Evolutionary conservation across 2,797 vertebrate species (phyloP).

Genomic region (Urocyon cinereoargenteus): DNA sequence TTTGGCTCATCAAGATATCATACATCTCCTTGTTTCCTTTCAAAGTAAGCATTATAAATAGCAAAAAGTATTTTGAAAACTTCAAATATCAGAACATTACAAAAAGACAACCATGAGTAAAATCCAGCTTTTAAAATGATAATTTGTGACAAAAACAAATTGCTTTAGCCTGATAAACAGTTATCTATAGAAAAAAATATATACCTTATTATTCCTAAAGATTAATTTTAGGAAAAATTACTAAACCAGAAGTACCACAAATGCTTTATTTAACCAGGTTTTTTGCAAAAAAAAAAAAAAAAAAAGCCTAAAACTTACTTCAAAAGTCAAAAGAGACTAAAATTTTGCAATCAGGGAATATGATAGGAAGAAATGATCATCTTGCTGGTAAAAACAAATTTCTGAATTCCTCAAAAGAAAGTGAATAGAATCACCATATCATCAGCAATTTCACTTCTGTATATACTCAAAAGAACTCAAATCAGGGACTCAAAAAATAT

Average conservation of each 20-base stretch:
- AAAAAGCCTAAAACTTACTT: neutral
- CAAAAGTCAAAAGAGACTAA: conserved; percentile 46
- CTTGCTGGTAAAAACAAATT: neutral
- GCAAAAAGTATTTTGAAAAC: conserved; percentile 20
- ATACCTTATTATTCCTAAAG: neutral
- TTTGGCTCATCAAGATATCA: conserved; percentile 52
- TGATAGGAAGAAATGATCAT: neutral
- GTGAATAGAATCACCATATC: neutral
- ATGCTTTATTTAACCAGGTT: conserved; percentile 14
- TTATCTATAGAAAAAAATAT: neutral
- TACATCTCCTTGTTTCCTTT: conserved; percentile 21
- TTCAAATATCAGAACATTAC: neutral
- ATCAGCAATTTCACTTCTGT: neutral
- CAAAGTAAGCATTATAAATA: conserved; percentile 37
- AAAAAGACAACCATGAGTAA: neutral
- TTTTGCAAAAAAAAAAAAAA: neutral
- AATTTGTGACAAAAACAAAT: conserved; percentile 38
- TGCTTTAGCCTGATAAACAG: neutral
- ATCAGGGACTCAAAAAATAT: neutral
- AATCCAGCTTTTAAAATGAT: conserved; percentile 35
- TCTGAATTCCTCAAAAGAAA: neutral
- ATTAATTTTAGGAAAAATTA: neutral
- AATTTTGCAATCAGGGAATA: conserved; percentile 1
- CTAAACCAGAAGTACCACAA: neutral
- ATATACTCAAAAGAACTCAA: neutral